Percentiles rank a stretch among this genome's conserved stretches.
phyloP scores from a whole-genome alignment of 2,113 vertebrate species.

The Malurus cyaneus region DNA sequence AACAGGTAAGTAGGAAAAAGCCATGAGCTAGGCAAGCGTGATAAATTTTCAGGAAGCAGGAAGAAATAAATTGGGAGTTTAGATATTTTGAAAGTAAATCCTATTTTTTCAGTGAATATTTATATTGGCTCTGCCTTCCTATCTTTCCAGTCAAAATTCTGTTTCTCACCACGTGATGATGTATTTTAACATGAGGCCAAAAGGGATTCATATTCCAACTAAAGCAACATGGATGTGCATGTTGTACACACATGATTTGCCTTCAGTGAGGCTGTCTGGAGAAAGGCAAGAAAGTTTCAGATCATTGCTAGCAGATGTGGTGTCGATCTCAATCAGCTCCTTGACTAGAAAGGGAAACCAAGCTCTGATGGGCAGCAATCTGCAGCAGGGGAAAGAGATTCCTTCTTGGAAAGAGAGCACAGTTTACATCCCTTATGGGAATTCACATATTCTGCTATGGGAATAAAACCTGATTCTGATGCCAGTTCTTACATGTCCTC shows the following conservation, averaged over 20 bases:
- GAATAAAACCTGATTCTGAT: neutral
- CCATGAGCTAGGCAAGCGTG: neutral
- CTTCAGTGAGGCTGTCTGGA: neutral
- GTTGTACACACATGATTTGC: neutral
- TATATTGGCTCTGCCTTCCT: constrained; percentile 11
- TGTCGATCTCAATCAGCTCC: neutral
- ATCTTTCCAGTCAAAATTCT: constrained; percentile 30
- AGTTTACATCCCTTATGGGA: neutral
- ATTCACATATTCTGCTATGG: neutral
- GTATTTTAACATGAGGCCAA: neutral
- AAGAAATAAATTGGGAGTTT: constrained; percentile 31
- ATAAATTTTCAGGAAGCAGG: constrained; percentile 44
- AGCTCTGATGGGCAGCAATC: neutral
- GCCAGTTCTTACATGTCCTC: neutral
- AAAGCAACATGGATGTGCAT: neutral
- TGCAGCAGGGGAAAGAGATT: fast-evolving
- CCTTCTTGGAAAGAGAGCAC: neutral
- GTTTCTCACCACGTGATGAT: neutral
- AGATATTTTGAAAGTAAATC: constrained; percentile 42
- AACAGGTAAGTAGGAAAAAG: constrained; percentile 20
- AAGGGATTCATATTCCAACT: neutral
- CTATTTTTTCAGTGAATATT: constrained; percentile 44
- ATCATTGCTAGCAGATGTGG: neutral
- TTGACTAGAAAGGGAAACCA: neutral
- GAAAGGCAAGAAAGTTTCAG: neutral